Conservation (phyloP, 2,888 invertebrate species). For the Zygothrica quintamaculata region DNA sequence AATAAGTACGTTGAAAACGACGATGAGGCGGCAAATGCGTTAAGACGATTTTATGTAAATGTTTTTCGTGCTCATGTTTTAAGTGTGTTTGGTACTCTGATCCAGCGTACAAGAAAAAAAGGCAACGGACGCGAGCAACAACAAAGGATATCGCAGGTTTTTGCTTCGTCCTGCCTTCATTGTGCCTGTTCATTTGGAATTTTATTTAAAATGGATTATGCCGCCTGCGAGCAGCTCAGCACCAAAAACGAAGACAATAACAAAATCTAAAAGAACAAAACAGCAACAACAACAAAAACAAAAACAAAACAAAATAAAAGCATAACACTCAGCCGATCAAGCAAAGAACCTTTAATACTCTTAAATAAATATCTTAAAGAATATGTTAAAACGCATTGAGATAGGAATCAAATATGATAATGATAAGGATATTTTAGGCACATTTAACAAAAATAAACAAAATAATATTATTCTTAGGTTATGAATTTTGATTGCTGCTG, state of each 20-base stretch:
- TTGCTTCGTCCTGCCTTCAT: conserved; percentile 38
- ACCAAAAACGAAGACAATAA: conserved; percentile 17
- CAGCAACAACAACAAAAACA: conserved; percentile 18
- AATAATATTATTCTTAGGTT: too few species aligned
- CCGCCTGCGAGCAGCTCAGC: conserved; percentile 42
- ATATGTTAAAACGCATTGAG: conserved; percentile 25
- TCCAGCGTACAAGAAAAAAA: conserved; percentile 46
- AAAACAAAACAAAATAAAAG: conserved; percentile 36
- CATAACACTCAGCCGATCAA: neutral
- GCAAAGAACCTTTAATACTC: conserved; percentile 48
- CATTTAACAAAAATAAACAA: too few species aligned
- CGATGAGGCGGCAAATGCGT: conserved; percentile 79
- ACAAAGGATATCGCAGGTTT: conserved; percentile 46
- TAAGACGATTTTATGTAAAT: conserved; percentile 81
- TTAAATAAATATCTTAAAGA: conserved; percentile 23
- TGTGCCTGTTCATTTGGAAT: conserved; percentile 76
- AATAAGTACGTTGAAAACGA: too few species aligned
- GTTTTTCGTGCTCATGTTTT: conserved; percentile 80
- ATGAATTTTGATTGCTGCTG: too few species aligned
- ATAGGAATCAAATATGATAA: too few species aligned
- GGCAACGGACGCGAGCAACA: conserved; percentile 45
- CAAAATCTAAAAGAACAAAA: conserved; percentile 39
- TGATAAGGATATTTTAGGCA: too few species aligned
- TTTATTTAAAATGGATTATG: conserved; percentile 79
- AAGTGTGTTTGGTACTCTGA: conserved; percentile 74